Evolutionary conservation across 1,140 invertebrate genomes (phyloP).

Genomic region (Mesaphorura yosii): DNA sequence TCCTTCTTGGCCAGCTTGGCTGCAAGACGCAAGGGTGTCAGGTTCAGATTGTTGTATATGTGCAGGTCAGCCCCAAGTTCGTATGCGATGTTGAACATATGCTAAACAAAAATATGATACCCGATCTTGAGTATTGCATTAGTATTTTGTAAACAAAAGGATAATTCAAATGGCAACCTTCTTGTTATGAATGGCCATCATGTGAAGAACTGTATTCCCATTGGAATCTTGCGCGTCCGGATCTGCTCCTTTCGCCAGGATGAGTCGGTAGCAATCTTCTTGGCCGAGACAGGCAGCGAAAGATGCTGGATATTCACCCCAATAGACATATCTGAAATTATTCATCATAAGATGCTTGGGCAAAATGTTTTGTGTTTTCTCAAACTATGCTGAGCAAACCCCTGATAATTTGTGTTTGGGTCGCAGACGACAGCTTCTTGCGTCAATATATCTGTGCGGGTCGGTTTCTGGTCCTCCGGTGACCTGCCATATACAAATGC

Average conservation of each 20-base stretch:
- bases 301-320: conserved; percentile 91
- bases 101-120: conserved; percentile 42
- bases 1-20: conserved; percentile 85
- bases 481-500: no score
- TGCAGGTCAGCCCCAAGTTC: conserved; percentile 76
- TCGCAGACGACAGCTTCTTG: conserved; percentile 84
- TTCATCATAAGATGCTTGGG: background rate
- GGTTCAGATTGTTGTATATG: conserved; percentile 70
- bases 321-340: conserved; percentile 75
- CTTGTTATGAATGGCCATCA: conserved; percentile 94
- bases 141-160: background rate
- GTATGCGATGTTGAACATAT: conserved; percentile 87
- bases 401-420: conserved; percentile 82
- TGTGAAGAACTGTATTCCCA: conserved; percentile 92
- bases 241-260: conserved; percentile 86
- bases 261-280: conserved; percentile 90
- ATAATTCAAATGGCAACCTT: no score
- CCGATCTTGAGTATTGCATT: background rate
- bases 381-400: no score
- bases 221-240: conserved; percentile 92
- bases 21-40: conserved; percentile 86
- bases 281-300: conserved; percentile 95
- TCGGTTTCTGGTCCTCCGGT: conserved; percentile 91
- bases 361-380: background rate
- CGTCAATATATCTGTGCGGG: conserved; percentile 69